Base-by-base conservation (phyloP, 1,140 invertebrate species). In the Pogonomyrmex barbatus region DNA sequence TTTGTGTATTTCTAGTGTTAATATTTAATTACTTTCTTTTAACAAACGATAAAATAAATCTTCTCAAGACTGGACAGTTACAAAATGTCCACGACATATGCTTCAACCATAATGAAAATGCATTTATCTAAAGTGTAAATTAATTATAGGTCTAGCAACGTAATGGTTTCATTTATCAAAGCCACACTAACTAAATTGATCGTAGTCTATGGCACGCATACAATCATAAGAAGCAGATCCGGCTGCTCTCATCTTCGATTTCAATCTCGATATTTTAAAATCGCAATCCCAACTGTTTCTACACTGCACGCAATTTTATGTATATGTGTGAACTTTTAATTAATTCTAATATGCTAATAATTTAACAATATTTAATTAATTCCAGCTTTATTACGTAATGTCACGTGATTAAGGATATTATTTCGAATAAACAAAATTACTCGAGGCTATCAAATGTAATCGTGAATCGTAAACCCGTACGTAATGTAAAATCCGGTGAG, bases 131-230 rank as follows among this genome's bases (percentile, higher is more conserved):
- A 84, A 83, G 75, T 71, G 58, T 67, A 67, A 67, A 63, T 76
- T 89, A 90, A 90, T 90, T 87, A 87, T 75, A 79, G 82, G 50
- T 62, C 42, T 36, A 50, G 30, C 60, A 73, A 78, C 83, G 39
- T 85, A 87, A 87, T 78, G 36, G 83, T 10, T 83, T 58, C 86
- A 86, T 87, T 87, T 86, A 87, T 87, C 82, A 85, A 78, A 83
- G 60, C 82, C 86, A 62, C 65, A 76, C 85, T 81, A 82, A 71
- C 56, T 24, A 82, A 60, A 70, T 82, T 67, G 76, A 14, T 10
- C 24, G 10, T 42, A 47, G 45, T 82, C 33, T 30, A 33, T 39
- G 24, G 17, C 9, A 45, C 54, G 68, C 10, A 47, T 39, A 58
- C 39, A 73, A 4, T 1, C 8, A 60, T 10, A 47, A 73, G 12